Percentiles rank a stretch among this genome's conserved stretches.
These are phyloP conservation scores for Lineus longissimus DNA, from an alignment of 1,140 invertebrate species.

Conservation along the genomic window DNA sequence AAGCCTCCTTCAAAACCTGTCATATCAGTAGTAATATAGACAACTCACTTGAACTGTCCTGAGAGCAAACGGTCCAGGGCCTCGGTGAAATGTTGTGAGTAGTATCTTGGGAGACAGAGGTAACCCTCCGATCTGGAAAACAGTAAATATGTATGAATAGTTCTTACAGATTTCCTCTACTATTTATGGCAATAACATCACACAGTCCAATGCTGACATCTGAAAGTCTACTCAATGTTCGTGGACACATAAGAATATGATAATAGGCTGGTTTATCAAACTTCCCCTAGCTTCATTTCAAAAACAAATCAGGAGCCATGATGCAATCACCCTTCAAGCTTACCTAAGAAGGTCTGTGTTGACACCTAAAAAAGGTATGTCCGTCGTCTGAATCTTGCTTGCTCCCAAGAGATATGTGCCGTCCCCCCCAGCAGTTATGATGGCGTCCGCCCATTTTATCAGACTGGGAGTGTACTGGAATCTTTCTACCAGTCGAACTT, in stretches of 20 bases:
- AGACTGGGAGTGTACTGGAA: conserved; percentile 66
- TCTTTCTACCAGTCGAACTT: conserved; percentile 77
- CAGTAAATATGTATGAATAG: conserved; percentile 4
- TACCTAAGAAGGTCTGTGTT: conserved; percentile 88
- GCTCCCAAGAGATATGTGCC: conserved; percentile 95
- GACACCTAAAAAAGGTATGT: conserved; percentile 91
- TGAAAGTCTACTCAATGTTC: too few species aligned
- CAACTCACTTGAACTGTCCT: conserved; percentile 59
- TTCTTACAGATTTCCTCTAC: too few species aligned
- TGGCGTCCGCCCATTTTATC: conserved; percentile 89
- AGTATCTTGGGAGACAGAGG: conserved; percentile 78
- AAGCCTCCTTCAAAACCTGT: not conserved
- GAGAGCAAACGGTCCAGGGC: conserved; percentile 66
- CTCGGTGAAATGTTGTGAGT: conserved; percentile 64
- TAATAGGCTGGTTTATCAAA: too few species aligned
- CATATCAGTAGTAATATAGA: not conserved
- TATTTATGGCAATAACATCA: too few species aligned
- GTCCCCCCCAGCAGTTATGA: conserved; percentile 94
- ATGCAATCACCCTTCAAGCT: too few species aligned
- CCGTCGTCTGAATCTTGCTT: conserved; percentile 68
- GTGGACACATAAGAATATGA: too few species aligned
- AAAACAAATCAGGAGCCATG: too few species aligned
- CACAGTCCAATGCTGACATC: too few species aligned
- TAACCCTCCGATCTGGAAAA: conserved; percentile 78
- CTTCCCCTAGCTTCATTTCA: too few species aligned